Evolutionary conservation across 2,888 invertebrate genomes (phyloP).

Genomic region (Scaptomyza reducta): DNA sequence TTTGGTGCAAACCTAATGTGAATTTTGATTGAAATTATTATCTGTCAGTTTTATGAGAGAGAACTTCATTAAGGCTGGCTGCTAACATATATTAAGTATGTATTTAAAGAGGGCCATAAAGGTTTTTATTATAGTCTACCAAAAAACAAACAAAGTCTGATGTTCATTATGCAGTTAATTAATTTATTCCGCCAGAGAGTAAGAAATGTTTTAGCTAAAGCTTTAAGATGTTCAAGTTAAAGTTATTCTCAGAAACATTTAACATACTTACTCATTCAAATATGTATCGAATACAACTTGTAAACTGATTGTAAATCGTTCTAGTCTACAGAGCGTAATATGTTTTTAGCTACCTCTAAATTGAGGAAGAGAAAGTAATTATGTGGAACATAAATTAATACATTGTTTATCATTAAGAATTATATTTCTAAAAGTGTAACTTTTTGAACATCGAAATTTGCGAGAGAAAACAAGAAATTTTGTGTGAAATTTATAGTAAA

Average conservation of each 20-base stretch:
- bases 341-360: background rate
- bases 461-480: slow-evolving; percentile 27
- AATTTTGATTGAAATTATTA: slow-evolving; percentile 1
- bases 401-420: slow-evolving; percentile 34
- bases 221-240: too few relatives aligned
- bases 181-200: too few relatives aligned
- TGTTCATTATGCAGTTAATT: too few relatives aligned
- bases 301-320: background rate
- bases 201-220: too few relatives aligned
- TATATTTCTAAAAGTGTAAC: slow-evolving; percentile 21
- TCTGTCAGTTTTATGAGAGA: slow-evolving; percentile 17
- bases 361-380: slow-evolving; percentile 24
- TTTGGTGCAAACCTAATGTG: background rate
- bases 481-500: slow-evolving; percentile 36
- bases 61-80: slow-evolving; percentile 15
- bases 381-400: slow-evolving; percentile 33
- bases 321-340: background rate
- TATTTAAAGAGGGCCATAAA: too few relatives aligned
- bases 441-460: slow-evolving; percentile 23
- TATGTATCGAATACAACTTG: background rate
- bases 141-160: too few relatives aligned
- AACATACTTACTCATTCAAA: background rate
- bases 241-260: too few relatives aligned
- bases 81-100: background rate
- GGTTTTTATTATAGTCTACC: too few relatives aligned